Conservation (phyloP, 2,797 vertebrate genomes). For the Picus viridis region DNA sequence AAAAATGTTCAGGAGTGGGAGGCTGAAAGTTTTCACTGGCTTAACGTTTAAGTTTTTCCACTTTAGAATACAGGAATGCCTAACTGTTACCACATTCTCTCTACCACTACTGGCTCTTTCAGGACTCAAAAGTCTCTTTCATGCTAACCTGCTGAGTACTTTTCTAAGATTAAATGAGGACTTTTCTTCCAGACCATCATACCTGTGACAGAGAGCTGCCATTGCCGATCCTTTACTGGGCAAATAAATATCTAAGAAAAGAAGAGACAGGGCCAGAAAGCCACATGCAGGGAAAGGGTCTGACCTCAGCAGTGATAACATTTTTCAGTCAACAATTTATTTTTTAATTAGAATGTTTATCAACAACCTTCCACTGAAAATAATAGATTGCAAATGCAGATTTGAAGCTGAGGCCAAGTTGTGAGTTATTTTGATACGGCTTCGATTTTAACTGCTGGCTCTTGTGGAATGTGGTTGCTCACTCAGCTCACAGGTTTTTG, state of each 20-base stretch:
- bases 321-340: background rate
- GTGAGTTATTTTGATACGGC: background rate
- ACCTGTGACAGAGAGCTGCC: background rate
- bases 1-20: background rate
- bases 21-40: background rate
- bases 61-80: background rate
- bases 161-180: background rate
- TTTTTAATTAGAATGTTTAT: background rate
- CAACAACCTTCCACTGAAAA: background rate
- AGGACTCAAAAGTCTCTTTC: background rate
- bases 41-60: background rate
- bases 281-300: background rate
- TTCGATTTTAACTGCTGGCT: slow-evolving; percentile 24
- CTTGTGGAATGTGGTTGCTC: slow-evolving; percentile 38
- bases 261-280: background rate
- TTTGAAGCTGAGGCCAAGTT: background rate
- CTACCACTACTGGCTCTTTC: background rate
- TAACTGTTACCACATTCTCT: background rate
- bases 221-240: background rate
- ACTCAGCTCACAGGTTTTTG: slow-evolving; percentile 1
- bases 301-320: background rate
- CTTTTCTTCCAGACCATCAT: background rate
- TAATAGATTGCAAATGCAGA: slow-evolving; percentile 16
- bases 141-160: background rate
- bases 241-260: background rate